Percentiles rank a stretch among this genome's conserved stretches.
phyloP scores from a whole-genome alignment of 2,797 vertebrate genomes.

The Capromys pilorides region DNA sequence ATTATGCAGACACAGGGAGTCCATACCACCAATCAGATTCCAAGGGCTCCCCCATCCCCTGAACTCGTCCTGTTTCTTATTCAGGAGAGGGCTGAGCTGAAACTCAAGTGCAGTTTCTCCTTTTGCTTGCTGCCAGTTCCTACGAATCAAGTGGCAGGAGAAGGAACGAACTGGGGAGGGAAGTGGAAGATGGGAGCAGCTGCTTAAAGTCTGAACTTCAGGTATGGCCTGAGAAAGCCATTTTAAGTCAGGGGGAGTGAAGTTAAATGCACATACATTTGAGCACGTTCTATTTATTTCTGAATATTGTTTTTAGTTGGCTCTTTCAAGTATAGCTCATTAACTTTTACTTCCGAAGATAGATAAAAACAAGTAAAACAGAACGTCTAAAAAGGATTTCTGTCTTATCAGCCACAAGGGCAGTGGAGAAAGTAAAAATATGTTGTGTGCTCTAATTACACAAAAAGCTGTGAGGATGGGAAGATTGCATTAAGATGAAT shows the following conservation, averaged over 20 bases:
- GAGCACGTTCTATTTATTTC: constrained; percentile 67
- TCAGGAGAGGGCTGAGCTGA: constrained; percentile 48
- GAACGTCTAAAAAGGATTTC: constrained; percentile 58
- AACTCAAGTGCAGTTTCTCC: constrained; percentile 46
- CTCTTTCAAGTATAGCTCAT: constrained; percentile 63
- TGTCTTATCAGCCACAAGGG: background rate
- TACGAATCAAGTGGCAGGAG: constrained; percentile 43
- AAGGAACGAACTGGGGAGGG: background rate
- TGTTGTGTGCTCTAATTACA: background rate
- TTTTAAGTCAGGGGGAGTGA: constrained; percentile 45
- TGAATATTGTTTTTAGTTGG: constrained; percentile 63
- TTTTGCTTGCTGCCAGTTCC: constrained; percentile 44
- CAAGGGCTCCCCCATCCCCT: background rate
- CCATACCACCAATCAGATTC: constrained; percentile 13
- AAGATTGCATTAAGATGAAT: constrained; percentile 10
- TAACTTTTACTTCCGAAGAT: constrained; percentile 68
- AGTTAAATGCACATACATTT: constrained; percentile 50
- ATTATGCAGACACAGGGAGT: constrained; percentile 16
- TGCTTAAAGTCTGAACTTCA: constrained; percentile 63
- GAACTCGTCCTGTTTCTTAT: constrained; percentile 50
- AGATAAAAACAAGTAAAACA: constrained; percentile 61
- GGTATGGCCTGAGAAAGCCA: constrained; percentile 22
- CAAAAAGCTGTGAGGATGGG: constrained; percentile 27
- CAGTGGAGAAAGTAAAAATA: constrained; percentile 55
- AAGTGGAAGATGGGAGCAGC: constrained; percentile 25